Conservation (phyloP, 2,888 invertebrate species). For the Melipona beecheii region DNA sequence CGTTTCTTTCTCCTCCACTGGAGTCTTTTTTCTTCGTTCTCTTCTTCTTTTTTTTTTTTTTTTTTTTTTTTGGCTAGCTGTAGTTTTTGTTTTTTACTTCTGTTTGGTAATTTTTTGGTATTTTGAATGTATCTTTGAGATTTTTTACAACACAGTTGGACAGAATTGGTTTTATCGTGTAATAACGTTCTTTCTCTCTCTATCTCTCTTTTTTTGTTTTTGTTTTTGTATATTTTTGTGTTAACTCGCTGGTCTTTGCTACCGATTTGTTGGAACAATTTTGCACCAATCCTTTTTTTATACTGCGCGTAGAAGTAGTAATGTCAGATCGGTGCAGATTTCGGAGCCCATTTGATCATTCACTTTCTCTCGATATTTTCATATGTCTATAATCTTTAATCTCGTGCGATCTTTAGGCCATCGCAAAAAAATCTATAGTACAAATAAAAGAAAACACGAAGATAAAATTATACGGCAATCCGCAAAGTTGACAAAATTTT, state of each 20-base stretch:
- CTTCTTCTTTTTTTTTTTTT: not conserved
- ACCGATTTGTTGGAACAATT: constrained; percentile 46
- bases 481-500: too few relatives aligned
- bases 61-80: constrained; percentile 45
- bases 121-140: constrained; percentile 47
- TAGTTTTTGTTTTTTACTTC: constrained; percentile 60
- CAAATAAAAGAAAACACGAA: not conserved
- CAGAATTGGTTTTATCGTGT: constrained; percentile 24
- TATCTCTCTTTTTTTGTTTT: constrained; percentile 38
- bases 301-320: constrained; percentile 62
- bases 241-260: constrained; percentile 52
- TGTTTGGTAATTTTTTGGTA: constrained; percentile 38
- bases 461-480: not conserved
- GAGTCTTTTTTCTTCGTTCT: constrained; percentile 18
- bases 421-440: not conserved
- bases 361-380: too few relatives aligned
- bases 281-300: constrained; percentile 62
- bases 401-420: not conserved
- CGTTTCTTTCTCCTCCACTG: constrained; percentile 36
- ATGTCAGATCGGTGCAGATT: constrained; percentile 58
- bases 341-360: constrained; percentile 10
- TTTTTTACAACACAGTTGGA: constrained; percentile 45
- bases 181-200: constrained; percentile 24
- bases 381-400: too few relatives aligned
- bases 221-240: constrained; percentile 28